Conservation (phyloP, 1,140 invertebrate genomes). For the Dendroctonus valens region DNA sequence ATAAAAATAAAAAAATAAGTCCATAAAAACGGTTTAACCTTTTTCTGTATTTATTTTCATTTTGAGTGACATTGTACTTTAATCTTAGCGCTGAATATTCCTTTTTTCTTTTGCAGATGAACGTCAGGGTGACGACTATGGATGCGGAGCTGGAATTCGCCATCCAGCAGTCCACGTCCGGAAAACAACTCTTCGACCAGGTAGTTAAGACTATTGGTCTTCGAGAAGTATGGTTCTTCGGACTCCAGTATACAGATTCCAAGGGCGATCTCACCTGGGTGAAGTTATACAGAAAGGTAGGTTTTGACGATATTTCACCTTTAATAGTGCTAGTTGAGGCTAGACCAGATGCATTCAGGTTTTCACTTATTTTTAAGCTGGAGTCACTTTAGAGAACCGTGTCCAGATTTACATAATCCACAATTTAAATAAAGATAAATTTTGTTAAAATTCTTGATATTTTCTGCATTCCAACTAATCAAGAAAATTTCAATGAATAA, state of each 20-base stretch:
- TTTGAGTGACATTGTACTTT: no score
- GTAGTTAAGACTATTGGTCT: slow-evolving; percentile 99
- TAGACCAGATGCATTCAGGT: no score
- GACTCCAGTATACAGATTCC: slow-evolving; percentile 96
- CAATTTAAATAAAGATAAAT: no score
- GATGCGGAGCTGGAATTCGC: slow-evolving; percentile 99
- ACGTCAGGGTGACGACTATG: slow-evolving; percentile 99
- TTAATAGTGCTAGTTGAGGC: neutral
- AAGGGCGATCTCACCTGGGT: slow-evolving; percentile 98
- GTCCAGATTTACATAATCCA: no score
- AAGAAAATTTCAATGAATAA: no score
- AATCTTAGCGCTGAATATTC: neutral
- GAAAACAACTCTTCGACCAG: slow-evolving; percentile 99
- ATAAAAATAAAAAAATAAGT: no score
- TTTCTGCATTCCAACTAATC: no score
- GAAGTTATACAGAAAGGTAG: slow-evolving; percentile 99
- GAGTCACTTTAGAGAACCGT: no score
- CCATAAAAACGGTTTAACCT: no score
- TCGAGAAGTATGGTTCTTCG: slow-evolving; percentile 99
- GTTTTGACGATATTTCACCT: slow-evolving; percentile 30
- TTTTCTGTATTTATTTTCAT: no score
- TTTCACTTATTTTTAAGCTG: no score
- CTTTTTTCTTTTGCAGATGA: slow-evolving; percentile 71
- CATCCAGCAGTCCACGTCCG: slow-evolving; percentile 98
- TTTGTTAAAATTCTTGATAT: no score